Evolutionary conservation across 2,113 vertebrate genomes (phyloP).

Genomic region (Oreochromis aureus): DNA sequence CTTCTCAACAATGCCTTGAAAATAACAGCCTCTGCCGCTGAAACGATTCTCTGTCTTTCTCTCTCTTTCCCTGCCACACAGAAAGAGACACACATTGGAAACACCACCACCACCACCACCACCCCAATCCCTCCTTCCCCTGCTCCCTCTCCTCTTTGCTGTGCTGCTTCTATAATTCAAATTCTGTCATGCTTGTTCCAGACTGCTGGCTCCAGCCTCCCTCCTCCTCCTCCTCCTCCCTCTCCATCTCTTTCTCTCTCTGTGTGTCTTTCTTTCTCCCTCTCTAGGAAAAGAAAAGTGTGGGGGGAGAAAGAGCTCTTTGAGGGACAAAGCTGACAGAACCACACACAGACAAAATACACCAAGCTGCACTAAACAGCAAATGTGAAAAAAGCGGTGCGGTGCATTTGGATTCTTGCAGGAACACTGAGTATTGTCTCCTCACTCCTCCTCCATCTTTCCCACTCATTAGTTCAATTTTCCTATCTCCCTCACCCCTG

Average conservation of each 20-base stretch:
- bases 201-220: constrained; percentile 92
- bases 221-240: constrained; percentile 51
- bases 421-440: constrained; percentile 7
- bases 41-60: constrained; percentile 34
- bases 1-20: constrained; percentile 50
- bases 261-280: constrained; percentile 49
- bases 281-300: constrained; percentile 81
- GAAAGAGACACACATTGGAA: background rate
- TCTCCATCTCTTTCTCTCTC: constrained; percentile 57
- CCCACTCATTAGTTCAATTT: background rate
- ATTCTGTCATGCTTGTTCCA: constrained; percentile 96
- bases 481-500: background rate
- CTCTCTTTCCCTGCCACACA: constrained; percentile 25
- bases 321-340: constrained; percentile 75
- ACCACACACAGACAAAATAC: constrained; percentile 60
- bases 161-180: constrained; percentile 78
- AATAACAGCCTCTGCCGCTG: constrained; percentile 61
- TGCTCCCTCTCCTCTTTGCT: constrained; percentile 45
- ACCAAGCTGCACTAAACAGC: constrained; percentile 37
- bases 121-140: background rate
- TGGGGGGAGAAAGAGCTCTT: constrained; percentile 69
- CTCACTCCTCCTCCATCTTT: background rate
- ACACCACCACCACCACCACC: background rate
- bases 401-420: constrained; percentile 30
- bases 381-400: constrained; percentile 40